These are phyloP conservation scores for Sylvilagus bachmani DNA, from an alignment of 2,113 vertebrate species.

Conservation along the genomic window DNA sequence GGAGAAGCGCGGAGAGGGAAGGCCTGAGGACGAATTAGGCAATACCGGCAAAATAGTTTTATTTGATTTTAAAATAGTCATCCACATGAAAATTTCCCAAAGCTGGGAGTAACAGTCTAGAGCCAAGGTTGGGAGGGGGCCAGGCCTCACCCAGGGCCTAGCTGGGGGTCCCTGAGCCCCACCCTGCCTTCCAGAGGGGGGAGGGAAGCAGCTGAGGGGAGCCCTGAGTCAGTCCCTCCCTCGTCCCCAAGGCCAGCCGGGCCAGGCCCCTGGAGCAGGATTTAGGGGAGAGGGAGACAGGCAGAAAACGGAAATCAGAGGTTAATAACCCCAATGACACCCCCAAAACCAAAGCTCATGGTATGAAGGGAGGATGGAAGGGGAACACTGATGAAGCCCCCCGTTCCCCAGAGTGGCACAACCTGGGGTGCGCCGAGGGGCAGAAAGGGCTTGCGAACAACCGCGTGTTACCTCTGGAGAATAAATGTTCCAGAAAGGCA, in stretches of 20 bases:
- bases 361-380: neutral
- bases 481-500: conserved; percentile 39
- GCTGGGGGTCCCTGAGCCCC: conserved; percentile 62
- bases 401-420: neutral
- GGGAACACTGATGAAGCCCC: neutral
- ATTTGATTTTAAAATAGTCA: conserved; percentile 97
- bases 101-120: conserved; percentile 95
- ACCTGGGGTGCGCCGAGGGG: neutral
- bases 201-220: conserved; percentile 10
- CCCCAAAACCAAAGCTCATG: neutral
- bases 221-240: conserved; percentile 72
- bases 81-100: conserved; percentile 94
- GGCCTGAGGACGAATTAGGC: conserved; percentile 27
- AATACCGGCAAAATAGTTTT: conserved; percentile 97
- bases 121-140: conserved; percentile 78
- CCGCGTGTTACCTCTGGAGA: conserved; percentile 22
- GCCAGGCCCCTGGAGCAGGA: neutral
- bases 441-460: neutral
- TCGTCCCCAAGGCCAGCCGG: neutral
- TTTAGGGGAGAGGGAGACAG: neutral
- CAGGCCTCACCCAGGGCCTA: conserved; percentile 74
- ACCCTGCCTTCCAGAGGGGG: conserved; percentile 34
- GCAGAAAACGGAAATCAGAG: conserved; percentile 13
- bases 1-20: neutral
- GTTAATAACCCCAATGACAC: neutral